phyloP scores from a whole-genome alignment of 2,797 vertebrate species.

The Scleropages formosus region DNA sequence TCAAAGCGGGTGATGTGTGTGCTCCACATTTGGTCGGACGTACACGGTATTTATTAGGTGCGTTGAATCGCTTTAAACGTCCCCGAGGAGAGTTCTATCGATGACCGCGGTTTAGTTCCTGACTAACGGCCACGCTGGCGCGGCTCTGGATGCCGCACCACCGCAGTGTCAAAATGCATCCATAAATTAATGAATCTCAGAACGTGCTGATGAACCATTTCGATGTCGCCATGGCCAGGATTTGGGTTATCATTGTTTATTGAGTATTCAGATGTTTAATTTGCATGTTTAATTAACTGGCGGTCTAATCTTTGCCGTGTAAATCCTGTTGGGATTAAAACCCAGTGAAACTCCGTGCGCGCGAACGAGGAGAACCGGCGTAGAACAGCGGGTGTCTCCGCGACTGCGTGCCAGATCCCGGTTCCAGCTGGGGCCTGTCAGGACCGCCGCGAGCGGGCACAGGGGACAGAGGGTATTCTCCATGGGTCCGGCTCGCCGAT shows the following conservation, averaged over 20 bases:
- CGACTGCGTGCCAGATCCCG: not conserved
- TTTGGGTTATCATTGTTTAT: slow-evolving; percentile 19
- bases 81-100: not conserved
- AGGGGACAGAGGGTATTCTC: not conserved
- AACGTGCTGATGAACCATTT: slow-evolving; percentile 20
- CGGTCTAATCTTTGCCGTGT: slow-evolving; percentile 28
- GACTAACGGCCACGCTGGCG: not conserved
- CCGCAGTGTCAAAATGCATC: not conserved
- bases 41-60: not conserved
- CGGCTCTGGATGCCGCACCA: not conserved
- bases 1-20: not conserved
- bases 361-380: not conserved
- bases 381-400: slow-evolving; percentile 20
- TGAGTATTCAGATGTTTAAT: slow-evolving; percentile 27
- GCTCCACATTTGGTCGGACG: not conserved
- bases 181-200: slow-evolving; percentile 3
- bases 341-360: slow-evolving; percentile 21
- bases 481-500: slow-evolving; percentile 19
- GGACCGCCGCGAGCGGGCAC: not conserved
- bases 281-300: slow-evolving; percentile 32
- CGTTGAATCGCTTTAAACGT: not conserved
- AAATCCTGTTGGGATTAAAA: slow-evolving; percentile 23
- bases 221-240: not conserved
- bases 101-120: not conserved
- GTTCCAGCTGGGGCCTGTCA: slow-evolving; percentile 20